Conservation (phyloP, 2,888 invertebrate species). For the Agrochola lota region DNA sequence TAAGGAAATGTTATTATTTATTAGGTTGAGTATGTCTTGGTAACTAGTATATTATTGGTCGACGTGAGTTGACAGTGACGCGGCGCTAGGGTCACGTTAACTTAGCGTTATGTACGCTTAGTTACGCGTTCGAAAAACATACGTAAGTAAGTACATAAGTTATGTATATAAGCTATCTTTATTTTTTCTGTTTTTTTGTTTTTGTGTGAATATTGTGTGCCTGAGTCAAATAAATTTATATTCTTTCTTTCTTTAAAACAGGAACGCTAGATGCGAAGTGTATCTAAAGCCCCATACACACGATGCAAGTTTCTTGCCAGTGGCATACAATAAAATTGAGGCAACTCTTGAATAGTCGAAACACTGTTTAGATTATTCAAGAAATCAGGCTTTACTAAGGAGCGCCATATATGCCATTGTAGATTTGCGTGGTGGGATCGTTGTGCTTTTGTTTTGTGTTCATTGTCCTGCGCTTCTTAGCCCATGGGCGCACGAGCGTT, state of each 20-base stretch:
- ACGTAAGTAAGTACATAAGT: too few species aligned
- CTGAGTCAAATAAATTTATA: too few species aligned
- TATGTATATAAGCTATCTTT: too few species aligned
- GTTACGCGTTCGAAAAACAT: not conserved
- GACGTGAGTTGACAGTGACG: not conserved
- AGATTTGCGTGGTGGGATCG: not conserved
- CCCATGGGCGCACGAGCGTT: too few species aligned
- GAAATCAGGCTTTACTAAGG: not conserved
- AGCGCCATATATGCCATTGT: not conserved
- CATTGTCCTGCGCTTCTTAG: not conserved
- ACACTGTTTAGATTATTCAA: too few species aligned
- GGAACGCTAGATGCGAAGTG: not conserved
- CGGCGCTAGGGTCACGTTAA: not conserved
- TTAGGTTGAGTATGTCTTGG: not conserved
- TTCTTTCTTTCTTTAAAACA: too few species aligned
- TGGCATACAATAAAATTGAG: too few species aligned
- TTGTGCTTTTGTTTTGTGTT: constrained; percentile 2
- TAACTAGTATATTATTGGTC: not conserved
- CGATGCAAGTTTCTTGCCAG: not conserved
- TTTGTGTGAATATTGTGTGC: too few species aligned
- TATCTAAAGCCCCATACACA: not conserved
- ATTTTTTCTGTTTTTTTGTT: too few species aligned
- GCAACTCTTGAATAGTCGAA: too few species aligned
- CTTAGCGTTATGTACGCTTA: too few species aligned
- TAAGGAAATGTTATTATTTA: constrained; percentile 62